Conservation (phyloP, 2,113 vertebrate species). For the Collichthys lucidus region DNA sequence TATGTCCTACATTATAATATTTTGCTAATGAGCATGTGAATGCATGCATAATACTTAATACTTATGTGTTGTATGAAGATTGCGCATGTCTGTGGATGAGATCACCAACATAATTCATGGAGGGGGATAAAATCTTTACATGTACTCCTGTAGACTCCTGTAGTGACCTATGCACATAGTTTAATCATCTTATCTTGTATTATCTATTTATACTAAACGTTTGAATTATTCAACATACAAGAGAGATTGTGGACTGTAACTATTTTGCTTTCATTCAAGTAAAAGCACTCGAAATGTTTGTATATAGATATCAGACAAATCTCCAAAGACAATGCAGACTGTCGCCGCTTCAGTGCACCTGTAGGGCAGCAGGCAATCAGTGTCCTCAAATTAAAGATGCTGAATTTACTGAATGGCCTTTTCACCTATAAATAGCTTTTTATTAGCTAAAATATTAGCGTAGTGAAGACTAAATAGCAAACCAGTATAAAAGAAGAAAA, state of each 20-base stretch:
- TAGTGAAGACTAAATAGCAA: no score
- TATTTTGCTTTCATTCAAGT: no score
- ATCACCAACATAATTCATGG: constrained; percentile 14
- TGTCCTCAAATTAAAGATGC: not conserved
- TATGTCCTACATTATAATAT: not conserved
- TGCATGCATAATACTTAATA: not conserved
- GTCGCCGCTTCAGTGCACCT: not conserved
- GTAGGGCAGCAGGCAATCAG: not conserved
- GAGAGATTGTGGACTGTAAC: no score
- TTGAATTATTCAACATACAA: no score
- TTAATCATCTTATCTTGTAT: not conserved
- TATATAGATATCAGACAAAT: not conserved
- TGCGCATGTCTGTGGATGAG: constrained; percentile 48
- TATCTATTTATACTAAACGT: not conserved
- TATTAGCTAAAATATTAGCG: no score
- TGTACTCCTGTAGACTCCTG: no score
- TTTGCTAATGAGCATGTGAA: constrained; percentile 18
- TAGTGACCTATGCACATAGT: not conserved
- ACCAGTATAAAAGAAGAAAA: not conserved
- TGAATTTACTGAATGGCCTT: not conserved
- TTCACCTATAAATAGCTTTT: not conserved
- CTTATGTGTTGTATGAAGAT: constrained; percentile 12
- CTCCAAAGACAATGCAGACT: not conserved
- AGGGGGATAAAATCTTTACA: not conserved
- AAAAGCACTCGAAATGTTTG: not conserved